Base-by-base conservation (phyloP, 2,113 vertebrate species). In the Datnioides undecimradiatus region DNA sequence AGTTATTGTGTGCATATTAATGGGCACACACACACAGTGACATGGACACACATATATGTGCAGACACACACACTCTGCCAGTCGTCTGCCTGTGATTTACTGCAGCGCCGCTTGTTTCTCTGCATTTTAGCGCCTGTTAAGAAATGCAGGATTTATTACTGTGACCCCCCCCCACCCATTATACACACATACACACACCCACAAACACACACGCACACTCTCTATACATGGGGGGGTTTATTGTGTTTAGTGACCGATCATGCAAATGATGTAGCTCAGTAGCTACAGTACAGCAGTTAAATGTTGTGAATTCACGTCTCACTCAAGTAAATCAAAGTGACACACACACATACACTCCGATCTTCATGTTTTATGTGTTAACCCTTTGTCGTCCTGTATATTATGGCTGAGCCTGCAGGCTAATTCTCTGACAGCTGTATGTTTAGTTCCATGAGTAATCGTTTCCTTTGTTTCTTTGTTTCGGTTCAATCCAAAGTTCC, bases 81-180 rank as follows among this genome's bases (percentile, higher is more conserved):
- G 79, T 76, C 57, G 0, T 57, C 46, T 62, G 74, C 40, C 21
- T 59, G n/a, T 86, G 88, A 90, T 90, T 88, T 90, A 88, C 60
- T 58, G 84, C 79, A 38, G 48, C 59, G 21, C 36, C 4, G 64
- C 11, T 83, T 81, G 84, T 87, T 81, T 81, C 52, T 75, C 73
- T 83, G 82, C 84, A 73, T 90, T 87, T 88, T 72, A 87, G 65
- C 40, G 84, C 64, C 73, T 79, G 86, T 85, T 87, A 87, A 84
- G 64, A 87, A 81, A 81, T 63, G 48, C 38, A 83, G 52, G 70
- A 88, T 90, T 88, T 87, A 90, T 80, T 31, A 51, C 58, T 17
- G 58, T 33, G 59, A 52, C 72, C 64, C 60, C 36, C 14, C 11
- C 6, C n/a, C n/a, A n/a, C n/a, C n/a, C n/a, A n/a, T n/a, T n/a